Conservation (phyloP, 1,140 invertebrate species). For the Drosophila murphyi region DNA sequence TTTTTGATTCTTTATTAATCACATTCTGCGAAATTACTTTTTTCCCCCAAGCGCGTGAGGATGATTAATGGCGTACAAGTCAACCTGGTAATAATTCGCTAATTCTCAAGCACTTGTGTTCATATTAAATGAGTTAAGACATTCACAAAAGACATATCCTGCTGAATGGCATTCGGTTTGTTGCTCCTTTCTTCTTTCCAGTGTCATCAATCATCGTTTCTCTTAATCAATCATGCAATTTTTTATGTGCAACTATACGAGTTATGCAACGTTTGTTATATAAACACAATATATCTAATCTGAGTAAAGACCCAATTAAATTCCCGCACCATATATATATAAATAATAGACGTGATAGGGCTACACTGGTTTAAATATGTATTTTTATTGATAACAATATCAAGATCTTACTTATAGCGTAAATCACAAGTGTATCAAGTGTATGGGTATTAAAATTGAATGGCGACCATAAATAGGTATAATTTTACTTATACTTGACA, state of each 20-base stretch:
- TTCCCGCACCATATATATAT: not conserved
- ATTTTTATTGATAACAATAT: slow-evolving; percentile 29
- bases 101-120: not conserved
- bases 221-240: slow-evolving; percentile 12
- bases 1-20: too few species aligned
- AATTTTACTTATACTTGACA: not conserved
- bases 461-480: slow-evolving; percentile 8
- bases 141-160: too few species aligned
- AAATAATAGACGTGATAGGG: not conserved
- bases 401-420: slow-evolving; percentile 11
- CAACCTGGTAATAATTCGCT: not conserved
- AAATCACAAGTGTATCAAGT: slow-evolving; percentile 42
- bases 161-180: not conserved
- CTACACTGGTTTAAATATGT: slow-evolving; percentile 11
- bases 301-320: not conserved
- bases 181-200: not conserved
- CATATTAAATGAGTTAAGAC: too few species aligned
- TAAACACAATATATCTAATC: not conserved
- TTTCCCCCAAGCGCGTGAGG: too few species aligned
- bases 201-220: not conserved
- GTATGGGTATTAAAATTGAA: slow-evolving; percentile 17
- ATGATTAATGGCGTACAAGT: not conserved
- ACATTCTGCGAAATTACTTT: too few species aligned
- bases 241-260: not conserved
- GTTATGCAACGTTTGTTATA: not conserved